Conservation (phyloP, 2,113 vertebrate species). For the Synodontis membranacea region DNA sequence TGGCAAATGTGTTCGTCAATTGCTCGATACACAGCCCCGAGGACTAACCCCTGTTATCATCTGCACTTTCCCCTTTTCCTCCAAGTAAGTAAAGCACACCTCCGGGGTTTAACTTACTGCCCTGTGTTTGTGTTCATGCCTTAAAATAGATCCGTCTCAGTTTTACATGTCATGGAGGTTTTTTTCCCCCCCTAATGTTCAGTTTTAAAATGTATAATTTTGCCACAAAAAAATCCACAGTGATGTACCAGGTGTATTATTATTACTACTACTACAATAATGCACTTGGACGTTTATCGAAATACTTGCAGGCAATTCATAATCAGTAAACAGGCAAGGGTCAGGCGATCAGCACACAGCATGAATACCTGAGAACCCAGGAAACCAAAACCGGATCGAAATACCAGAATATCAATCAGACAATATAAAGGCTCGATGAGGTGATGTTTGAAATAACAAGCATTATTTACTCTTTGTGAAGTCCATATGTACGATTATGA, state of each 20-base stretch:
- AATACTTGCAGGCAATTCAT: too few relatives aligned
- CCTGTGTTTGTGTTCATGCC: not conserved
- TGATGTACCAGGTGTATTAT: not conserved
- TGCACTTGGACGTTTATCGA: too few relatives aligned
- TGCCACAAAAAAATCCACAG: not conserved
- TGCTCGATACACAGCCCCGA: not conserved
- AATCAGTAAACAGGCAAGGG: too few relatives aligned
- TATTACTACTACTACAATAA: not conserved
- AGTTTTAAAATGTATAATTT: not conserved
- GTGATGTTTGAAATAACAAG: too few relatives aligned
- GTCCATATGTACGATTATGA: too few relatives aligned
- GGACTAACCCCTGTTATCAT: not conserved
- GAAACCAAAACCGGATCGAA: too few relatives aligned
- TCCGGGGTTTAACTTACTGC: not conserved
- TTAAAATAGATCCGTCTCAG: not conserved
- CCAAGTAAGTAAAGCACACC: not conserved
- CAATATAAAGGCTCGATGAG: too few relatives aligned
- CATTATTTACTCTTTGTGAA: too few relatives aligned
- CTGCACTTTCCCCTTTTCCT: not conserved
- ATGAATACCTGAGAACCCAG: too few relatives aligned
- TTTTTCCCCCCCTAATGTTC: not conserved
- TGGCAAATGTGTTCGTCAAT: constrained; percentile 1
- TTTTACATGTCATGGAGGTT: not conserved
- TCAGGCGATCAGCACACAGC: too few relatives aligned
- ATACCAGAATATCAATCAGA: too few relatives aligned